Evolutionary conservation across 2,888 invertebrate species (phyloP).

Genomic region (Idaea aversata): DNA sequence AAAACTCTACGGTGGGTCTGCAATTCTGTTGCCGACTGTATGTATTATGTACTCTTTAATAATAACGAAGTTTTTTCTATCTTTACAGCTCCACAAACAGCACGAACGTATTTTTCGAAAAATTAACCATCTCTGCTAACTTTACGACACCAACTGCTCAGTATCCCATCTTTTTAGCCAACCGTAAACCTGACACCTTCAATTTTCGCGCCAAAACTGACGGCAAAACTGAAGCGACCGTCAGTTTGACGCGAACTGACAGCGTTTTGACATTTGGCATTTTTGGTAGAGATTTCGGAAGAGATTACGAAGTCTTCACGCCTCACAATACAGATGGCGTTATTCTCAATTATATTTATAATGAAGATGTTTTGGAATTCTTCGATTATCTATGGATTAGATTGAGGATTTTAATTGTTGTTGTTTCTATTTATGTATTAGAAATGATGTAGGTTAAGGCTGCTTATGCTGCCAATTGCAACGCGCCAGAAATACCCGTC

Average conservation of each 20-base stretch:
- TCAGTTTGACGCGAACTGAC: slow-evolving; percentile 37
- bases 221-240: slow-evolving; percentile 34
- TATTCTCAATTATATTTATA: slow-evolving; percentile 46
- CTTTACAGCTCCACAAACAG: slow-evolving; percentile 50
- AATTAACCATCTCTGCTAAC: slow-evolving; percentile 47
- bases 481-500: too few species aligned
- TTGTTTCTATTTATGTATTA: slow-evolving; percentile 68
- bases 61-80: not conserved
- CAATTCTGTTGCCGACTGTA: too few species aligned
- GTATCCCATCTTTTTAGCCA: slow-evolving; percentile 52
- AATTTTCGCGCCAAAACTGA: slow-evolving; percentile 31
- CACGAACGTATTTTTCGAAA: slow-evolving; percentile 47
- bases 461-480: slow-evolving; percentile 7
- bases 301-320: slow-evolving; percentile 37
- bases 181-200: slow-evolving; percentile 33
- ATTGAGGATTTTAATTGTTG: slow-evolving; percentile 54
- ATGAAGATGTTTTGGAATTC: slow-evolving; percentile 55
- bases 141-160: slow-evolving; percentile 42
- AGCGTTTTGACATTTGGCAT: slow-evolving; percentile 52
- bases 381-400: slow-evolving; percentile 72
- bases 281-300: slow-evolving; percentile 49
- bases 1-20: too few species aligned
- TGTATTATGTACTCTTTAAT: too few species aligned
- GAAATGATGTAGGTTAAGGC: slow-evolving; percentile 63
- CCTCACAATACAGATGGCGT: slow-evolving; percentile 25